Base-by-base conservation (phyloP, 2,797 vertebrate genomes). In the Anas capensis region DNA sequence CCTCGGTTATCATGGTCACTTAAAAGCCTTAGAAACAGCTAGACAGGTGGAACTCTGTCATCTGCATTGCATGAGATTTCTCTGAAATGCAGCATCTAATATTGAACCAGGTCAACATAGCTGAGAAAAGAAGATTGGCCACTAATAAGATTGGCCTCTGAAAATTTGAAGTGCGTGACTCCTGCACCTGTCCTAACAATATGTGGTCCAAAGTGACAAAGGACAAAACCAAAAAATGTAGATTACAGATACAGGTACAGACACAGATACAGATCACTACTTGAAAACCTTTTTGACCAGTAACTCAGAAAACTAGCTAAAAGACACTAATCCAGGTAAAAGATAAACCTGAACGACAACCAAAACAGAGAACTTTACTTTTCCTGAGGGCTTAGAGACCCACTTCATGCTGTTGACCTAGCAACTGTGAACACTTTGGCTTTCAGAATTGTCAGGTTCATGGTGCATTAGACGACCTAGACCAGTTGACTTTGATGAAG, bases 301-400 rank as follows among this genome's bases (percentile, higher is more conserved):
- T 34, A 10, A 16, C 23, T 79, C 0, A 0, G 26, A 46, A 13
- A 64, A 24, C 12, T 29, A 64, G 17, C 7, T 44, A n/a, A 29
- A 90, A 57, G 9, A 85, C 4, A 69, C 57, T 29, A 82, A 54
- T 34, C 33, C 31, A 29, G 34, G 21, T 8, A 34, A 76, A 64
- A 89, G 26, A 16, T 21, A 91, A 85, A 72, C 3, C 8, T 53
- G 14, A 76, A 88, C n/a, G 14, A 83, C 54, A 60, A 24, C 46
- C 21, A 56, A 64, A 53, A 26, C 14, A 54, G 19, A 46, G 5
- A 11, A 77, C 48, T 77, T 70, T 13, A 36, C 7, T 10, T 79
- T 8, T 82, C n/a, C 40, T 82, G 14, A 54, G 7, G 6, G 29
- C 29, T 54, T 16, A 75, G 64, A 76, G 10, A 77, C 5, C 13